A percentile compares a stretch with the other conserved stretches of the same genome.
phyloP scores from a whole-genome alignment of 1,140 invertebrate species.

The Neodiprion fabricii region DNA sequence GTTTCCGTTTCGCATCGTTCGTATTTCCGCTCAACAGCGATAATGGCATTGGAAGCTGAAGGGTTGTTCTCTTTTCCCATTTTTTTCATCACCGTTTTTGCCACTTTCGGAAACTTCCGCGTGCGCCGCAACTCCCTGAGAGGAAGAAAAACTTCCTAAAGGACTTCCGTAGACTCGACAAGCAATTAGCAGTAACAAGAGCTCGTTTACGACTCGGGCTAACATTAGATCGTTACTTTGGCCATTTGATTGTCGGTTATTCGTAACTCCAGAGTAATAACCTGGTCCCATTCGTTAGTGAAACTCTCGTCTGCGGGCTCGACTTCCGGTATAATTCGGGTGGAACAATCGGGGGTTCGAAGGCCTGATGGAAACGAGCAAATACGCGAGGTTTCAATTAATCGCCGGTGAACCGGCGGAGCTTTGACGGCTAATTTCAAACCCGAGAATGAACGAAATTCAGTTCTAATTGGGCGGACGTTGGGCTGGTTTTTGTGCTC shows the following conservation, averaged over 20 bases:
- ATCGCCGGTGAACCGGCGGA: no score
- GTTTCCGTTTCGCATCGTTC: slow-evolving; percentile 7
- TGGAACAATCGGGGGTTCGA: neutral
- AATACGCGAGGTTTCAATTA: neutral
- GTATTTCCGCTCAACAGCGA: neutral
- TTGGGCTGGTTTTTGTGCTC: no score
- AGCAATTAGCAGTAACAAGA: slow-evolving; percentile 11
- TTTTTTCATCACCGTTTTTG: neutral
- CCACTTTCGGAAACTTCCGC: neutral
- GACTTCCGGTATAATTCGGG: slow-evolving; percentile 6
- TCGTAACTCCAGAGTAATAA: neutral
- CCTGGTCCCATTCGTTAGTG: neutral
- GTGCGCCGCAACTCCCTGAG: neutral
- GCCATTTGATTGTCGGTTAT: slow-evolving; percentile 9
- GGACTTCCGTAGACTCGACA: neutral
- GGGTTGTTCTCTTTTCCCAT: neutral
- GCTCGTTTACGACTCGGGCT: neutral
- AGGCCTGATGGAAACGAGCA: neutral
- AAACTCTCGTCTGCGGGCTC: no score
- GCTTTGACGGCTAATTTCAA: neutral
- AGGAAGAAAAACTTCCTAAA: neutral
- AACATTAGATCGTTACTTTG: slow-evolving; percentile 10
- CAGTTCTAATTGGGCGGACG: neutral
- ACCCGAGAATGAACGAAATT: neutral
- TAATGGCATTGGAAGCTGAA: neutral